A percentile compares a stretch with the other conserved stretches of the same genome.
Evolutionary conservation across 2,888 invertebrate genomes (phyloP).

Genomic region (Hypsopygia costalis): DNA sequence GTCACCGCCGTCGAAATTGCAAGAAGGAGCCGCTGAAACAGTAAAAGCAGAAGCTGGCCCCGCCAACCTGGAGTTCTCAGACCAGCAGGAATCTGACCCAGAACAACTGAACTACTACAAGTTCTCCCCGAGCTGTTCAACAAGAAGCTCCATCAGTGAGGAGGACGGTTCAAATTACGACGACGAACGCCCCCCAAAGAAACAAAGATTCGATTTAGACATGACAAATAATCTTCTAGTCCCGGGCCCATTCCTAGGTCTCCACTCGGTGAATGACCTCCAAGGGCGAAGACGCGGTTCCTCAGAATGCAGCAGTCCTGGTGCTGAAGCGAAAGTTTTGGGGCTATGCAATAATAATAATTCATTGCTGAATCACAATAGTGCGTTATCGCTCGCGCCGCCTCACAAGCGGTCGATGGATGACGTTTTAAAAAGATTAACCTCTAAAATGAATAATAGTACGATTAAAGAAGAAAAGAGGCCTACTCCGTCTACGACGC

Average conservation of each 20-base stretch:
- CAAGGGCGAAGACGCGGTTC: constrained; percentile 76
- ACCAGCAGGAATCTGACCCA: constrained; percentile 61
- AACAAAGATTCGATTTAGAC: constrained; percentile 82
- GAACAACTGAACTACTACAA: constrained; percentile 67
- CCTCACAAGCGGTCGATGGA: constrained; percentile 92
- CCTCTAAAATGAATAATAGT: constrained; percentile 91
- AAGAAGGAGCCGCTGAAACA: constrained; percentile 83
- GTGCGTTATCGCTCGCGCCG: constrained; percentile 66
- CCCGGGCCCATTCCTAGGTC: constrained; percentile 74
- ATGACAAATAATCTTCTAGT: constrained; percentile 82
- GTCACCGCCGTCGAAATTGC: constrained; percentile 96
- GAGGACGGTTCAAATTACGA: constrained; percentile 82
- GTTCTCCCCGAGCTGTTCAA: constrained; percentile 70
- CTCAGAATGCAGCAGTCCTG: constrained; percentile 88
- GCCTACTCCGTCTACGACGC: constrained; percentile 85
- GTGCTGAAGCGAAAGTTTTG: constrained; percentile 83
- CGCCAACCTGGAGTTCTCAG: constrained; percentile 67
- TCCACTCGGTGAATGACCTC: constrained; percentile 80
- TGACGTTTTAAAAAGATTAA: constrained; percentile 92
- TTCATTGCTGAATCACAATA: constrained; percentile 83
- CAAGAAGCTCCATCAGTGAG: constrained; percentile 75
- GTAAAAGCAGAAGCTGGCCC: constrained; percentile 75
- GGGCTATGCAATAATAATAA: constrained; percentile 84
- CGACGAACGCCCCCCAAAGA: constrained; percentile 81
- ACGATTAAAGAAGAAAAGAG: constrained; percentile 86